Percentiles rank a stretch among this genome's conserved stretches.
phyloP scores from a whole-genome alignment of 2,113 vertebrate genomes.

The Gallinago paraguaiae region DNA sequence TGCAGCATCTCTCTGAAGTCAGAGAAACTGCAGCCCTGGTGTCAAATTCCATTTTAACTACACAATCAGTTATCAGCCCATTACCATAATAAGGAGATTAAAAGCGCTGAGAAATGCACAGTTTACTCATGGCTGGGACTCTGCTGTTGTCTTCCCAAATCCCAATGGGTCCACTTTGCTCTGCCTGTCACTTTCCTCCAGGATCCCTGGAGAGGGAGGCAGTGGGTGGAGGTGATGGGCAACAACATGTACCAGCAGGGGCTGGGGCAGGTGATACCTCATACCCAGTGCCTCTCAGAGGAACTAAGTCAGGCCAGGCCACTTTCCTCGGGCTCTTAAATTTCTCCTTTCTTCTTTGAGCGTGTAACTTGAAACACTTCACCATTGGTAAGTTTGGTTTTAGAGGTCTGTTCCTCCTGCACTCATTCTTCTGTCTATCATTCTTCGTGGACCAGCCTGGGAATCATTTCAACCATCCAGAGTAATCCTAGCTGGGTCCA shows the following conservation, averaged over 20 bases:
- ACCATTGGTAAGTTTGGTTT: background rate
- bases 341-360: background rate
- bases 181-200: background rate
- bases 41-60: slow-evolving; percentile 65
- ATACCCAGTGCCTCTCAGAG: background rate
- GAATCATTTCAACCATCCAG: background rate
- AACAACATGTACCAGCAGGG: background rate
- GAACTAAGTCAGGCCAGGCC: background rate
- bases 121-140: slow-evolving; percentile 14
- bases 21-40: slow-evolving; percentile 43
- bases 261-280: background rate
- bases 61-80: slow-evolving; percentile 54
- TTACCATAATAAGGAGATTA: slow-evolving; percentile 65
- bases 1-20: slow-evolving; percentile 51
- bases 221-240: background rate
- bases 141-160: background rate
- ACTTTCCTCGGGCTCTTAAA: background rate
- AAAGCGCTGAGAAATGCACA: slow-evolving; percentile 10
- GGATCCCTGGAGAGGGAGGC: background rate
- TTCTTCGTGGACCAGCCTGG: background rate
- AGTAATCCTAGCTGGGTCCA: background rate
- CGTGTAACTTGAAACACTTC: background rate
- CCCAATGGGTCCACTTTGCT: background rate
- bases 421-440: background rate
- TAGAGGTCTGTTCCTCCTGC: background rate